Percentiles rank a stretch among this genome's conserved stretches.
Evolutionary conservation across 2,797 vertebrate genomes (phyloP).

Genomic region (Onychomys torridus): DNA sequence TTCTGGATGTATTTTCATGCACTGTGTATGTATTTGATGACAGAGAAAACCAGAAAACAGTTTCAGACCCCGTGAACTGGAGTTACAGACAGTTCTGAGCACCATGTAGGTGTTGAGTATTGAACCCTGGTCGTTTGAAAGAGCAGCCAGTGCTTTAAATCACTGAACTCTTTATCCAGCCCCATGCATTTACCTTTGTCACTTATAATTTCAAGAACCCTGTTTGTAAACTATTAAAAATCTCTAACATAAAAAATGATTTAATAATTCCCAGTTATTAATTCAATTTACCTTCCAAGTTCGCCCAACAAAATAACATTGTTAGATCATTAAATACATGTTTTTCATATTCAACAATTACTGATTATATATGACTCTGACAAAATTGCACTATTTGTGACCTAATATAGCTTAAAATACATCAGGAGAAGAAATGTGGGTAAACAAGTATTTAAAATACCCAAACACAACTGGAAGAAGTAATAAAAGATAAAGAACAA

Average conservation of each 20-base stretch:
- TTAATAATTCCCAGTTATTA: neutral
- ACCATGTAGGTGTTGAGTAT: neutral
- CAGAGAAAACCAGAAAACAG: neutral
- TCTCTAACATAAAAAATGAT: neutral
- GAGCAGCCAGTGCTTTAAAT: neutral
- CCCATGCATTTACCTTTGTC: neutral
- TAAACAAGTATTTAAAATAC: neutral
- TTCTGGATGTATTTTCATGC: neutral
- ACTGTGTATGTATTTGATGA: neutral
- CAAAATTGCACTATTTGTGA: neutral
- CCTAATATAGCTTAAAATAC: neutral
- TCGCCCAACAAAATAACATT: neutral
- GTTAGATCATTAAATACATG: neutral
- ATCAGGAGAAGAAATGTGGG: neutral
- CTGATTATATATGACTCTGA: neutral
- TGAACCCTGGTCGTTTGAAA: neutral
- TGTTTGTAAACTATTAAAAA: neutral
- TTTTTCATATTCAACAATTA: neutral
- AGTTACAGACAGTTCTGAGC: neutral
- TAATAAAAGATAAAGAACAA: neutral
- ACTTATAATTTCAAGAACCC: neutral
- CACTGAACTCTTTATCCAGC: neutral
- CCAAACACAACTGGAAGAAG: neutral
- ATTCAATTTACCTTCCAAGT: neutral
- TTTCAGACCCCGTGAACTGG: neutral